These are phyloP conservation scores for Aporophyla lueneburgensis DNA, from an alignment of 2,888 invertebrate species.

Conservation along the genomic window DNA sequence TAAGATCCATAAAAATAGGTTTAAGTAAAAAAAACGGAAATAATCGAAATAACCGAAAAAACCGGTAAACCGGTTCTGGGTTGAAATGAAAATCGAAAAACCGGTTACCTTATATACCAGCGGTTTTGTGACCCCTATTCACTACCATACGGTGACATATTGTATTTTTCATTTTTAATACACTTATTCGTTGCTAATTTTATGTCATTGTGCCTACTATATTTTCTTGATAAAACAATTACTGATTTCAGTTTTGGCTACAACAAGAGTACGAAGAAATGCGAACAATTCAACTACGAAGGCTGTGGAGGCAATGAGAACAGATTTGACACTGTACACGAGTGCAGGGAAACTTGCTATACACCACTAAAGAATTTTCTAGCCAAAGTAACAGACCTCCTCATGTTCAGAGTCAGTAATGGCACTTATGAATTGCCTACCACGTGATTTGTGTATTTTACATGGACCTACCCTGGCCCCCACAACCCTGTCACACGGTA, in stretches of 20 bases:
- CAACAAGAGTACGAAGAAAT: conserved; percentile 4
- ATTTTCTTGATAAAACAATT: not conserved
- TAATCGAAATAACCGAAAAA: too few relatives aligned
- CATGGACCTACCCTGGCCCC: not conserved
- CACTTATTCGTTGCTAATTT: too few relatives aligned
- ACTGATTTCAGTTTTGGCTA: conserved; percentile 27
- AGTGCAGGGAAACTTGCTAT: conserved; percentile 26
- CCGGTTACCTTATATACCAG: too few relatives aligned
- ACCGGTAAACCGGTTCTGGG: too few relatives aligned
- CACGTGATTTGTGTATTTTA: conserved; percentile 7
- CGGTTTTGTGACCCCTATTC: too few relatives aligned
- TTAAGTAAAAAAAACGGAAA: too few relatives aligned
- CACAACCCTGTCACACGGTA: too few relatives aligned
- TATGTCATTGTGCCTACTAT: too few relatives aligned
- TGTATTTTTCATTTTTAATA: too few relatives aligned
- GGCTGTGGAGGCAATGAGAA: conserved; percentile 32
- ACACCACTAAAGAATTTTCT: conserved; percentile 23
- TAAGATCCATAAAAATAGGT: too few relatives aligned
- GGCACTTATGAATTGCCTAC: not conserved
- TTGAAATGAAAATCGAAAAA: too few relatives aligned
- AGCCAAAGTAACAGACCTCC: conserved; percentile 5
- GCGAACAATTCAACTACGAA: conserved; percentile 14
- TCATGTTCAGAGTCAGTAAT: not conserved
- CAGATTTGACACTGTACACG: conserved; percentile 3
- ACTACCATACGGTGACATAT: too few relatives aligned